phyloP scores from a whole-genome alignment of 1,140 invertebrate genomes.

The Stratiolaelaps scimitus region DNA sequence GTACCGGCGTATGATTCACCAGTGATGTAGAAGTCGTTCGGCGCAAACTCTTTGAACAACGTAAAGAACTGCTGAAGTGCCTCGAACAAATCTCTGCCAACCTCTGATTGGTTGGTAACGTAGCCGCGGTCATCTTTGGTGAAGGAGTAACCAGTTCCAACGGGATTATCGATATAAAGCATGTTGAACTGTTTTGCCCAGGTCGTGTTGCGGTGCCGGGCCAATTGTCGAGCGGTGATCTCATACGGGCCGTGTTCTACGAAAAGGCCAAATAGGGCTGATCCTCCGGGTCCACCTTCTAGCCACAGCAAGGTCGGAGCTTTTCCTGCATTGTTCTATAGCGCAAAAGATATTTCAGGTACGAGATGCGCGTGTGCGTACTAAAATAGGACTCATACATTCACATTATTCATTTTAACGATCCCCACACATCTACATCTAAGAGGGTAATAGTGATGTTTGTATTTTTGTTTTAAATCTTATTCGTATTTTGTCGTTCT shows the following conservation, averaged over 20 bases:
- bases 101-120: conserved; percentile 34
- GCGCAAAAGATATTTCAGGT: conserved; percentile 3
- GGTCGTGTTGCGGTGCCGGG: conserved; percentile 44
- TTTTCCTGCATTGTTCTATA: conserved; percentile 38
- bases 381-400: too few species aligned
- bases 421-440: not conserved
- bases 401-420: not conserved
- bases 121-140: conserved; percentile 32
- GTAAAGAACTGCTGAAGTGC: conserved; percentile 36
- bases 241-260: conserved; percentile 61
- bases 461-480: not conserved
- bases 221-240: conserved; percentile 44
- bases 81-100: conserved; percentile 34
- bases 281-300: conserved; percentile 64
- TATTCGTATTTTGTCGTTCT: not conserved
- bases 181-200: conserved; percentile 44
- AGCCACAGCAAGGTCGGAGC: conserved; percentile 68
- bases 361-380: too few species aligned
- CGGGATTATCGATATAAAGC: conserved; percentile 72
- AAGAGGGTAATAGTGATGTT: too few species aligned
- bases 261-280: conserved; percentile 64
- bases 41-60: conserved; percentile 34
- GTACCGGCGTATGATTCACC: conserved; percentile 38
- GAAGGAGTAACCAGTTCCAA: conserved; percentile 49
- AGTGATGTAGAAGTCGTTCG: conserved; percentile 37